These are phyloP conservation scores for Nematolebias whitei DNA, from an alignment of 2,113 vertebrate species.

Conservation along the genomic window DNA sequence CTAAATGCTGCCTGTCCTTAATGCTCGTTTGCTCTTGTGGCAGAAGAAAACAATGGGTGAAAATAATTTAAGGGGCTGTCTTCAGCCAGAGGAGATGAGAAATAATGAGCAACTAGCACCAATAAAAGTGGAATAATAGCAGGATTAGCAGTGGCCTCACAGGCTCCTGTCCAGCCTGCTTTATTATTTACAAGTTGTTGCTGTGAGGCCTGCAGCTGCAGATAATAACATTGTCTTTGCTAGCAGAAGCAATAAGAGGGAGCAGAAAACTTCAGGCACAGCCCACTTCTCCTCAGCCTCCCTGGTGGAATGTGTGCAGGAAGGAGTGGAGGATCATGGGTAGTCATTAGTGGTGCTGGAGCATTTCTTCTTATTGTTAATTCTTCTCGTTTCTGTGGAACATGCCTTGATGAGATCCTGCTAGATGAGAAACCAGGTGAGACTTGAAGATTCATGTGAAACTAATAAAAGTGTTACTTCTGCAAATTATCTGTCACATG, in stretches of 20 bases:
- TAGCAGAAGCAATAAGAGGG: conserved; percentile 77
- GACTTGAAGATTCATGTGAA: conserved; percentile 32
- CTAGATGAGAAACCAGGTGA: conserved; percentile 39
- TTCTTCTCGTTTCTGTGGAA: conserved; percentile 62
- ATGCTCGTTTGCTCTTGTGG: conserved; percentile 69
- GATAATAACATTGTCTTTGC: conserved; percentile 82
- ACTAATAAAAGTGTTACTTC: conserved; percentile 13
- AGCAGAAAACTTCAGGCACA: conserved; percentile 75
- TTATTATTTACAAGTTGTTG: conserved; percentile 83
- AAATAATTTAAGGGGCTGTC: conserved; percentile 76
- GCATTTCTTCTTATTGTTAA: conserved; percentile 73
- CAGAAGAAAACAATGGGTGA: conserved; percentile 67
- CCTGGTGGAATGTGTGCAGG: conserved; percentile 60
- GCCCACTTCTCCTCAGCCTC: conserved; percentile 61
- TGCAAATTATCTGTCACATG: conserved; percentile 9
- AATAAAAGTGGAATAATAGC: conserved; percentile 84
- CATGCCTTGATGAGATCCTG: conserved; percentile 53
- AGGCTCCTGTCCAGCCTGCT: conserved; percentile 77
- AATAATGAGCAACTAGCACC: conserved; percentile 82
- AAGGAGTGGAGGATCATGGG: conserved; percentile 70
- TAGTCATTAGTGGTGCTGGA: conserved; percentile 76
- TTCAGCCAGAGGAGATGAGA: conserved; percentile 74
- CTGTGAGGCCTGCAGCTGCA: conserved; percentile 79
- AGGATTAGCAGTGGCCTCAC: conserved; percentile 78
- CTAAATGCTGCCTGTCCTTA: conserved; percentile 57